Evolutionary conservation across 1,140 invertebrate genomes (phyloP).

Genomic region (Phenacoccus solenopsis): DNA sequence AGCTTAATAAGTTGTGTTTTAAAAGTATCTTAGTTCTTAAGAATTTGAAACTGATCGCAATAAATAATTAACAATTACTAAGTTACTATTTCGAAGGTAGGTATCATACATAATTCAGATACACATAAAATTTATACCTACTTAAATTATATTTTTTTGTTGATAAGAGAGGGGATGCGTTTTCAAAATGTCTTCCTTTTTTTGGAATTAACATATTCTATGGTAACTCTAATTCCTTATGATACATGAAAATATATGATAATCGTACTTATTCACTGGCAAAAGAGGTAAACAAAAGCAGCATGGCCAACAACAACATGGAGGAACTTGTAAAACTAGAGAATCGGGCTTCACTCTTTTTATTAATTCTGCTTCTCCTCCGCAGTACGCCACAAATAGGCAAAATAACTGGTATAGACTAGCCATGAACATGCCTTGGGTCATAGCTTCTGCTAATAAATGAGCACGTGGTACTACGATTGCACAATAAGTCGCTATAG

Average conservation of each 20-base stretch:
- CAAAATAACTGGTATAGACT: conserved; percentile 48
- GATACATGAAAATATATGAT: background rate
- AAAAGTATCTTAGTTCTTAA: too few species aligned
- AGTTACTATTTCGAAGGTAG: too few species aligned
- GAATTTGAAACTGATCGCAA: too few species aligned
- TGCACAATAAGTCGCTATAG: conserved; percentile 39
- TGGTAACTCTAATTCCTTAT: background rate
- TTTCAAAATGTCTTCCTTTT: too few species aligned
- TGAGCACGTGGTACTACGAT: conserved; percentile 44
- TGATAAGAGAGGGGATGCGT: too few species aligned
- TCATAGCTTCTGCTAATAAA: conserved; percentile 45
- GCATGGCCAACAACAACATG: conserved; percentile 50
- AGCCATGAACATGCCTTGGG: conserved; percentile 45
- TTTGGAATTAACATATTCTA: background rate
- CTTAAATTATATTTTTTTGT: too few species aligned
- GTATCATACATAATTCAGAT: too few species aligned
- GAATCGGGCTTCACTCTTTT: conserved; percentile 37
- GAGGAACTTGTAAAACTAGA: conserved; percentile 40
- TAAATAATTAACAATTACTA: too few species aligned
- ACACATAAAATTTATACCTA: too few species aligned
- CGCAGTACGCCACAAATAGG: conserved; percentile 44
- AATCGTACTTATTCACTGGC: conserved; percentile 40
- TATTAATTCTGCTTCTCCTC: conserved; percentile 42
- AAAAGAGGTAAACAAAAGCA: conserved; percentile 41
- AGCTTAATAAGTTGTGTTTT: too few species aligned